phyloP scores from a whole-genome alignment of 30 jellyfish, hydroid and myxozoan genomes.

The Hydra vulgaris region DNA sequence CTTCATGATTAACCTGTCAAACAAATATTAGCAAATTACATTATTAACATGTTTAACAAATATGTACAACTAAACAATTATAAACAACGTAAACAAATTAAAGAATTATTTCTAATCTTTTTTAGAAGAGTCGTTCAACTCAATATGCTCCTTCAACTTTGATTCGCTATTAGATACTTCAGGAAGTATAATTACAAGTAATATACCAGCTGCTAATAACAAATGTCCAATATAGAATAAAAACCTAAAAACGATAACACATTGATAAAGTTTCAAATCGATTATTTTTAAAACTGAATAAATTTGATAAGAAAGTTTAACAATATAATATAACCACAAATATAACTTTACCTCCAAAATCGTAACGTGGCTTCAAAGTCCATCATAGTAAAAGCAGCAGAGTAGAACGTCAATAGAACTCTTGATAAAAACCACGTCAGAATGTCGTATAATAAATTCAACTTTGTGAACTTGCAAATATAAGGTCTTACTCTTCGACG shows the following conservation, averaged over 20 bases:
- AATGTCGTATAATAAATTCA: constrained; percentile 4
- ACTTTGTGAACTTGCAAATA: background rate
- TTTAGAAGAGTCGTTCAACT: background rate
- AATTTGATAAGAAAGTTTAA: background rate
- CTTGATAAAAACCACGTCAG: constrained; percentile 14
- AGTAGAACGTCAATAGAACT: constrained; percentile 16
- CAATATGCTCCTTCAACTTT: background rate
- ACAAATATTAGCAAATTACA: too few species aligned
- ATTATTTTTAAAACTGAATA: background rate
- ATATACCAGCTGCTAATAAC: constrained; percentile 3
- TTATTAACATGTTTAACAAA: too few species aligned
- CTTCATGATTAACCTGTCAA: too few species aligned
- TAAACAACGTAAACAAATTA: too few species aligned
- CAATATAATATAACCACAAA: background rate
- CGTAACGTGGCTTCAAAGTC: constrained; percentile 15
- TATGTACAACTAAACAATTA: too few species aligned
- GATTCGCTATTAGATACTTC: background rate
- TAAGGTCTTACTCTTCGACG: constrained; percentile 28
- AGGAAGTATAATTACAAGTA: constrained; percentile 11
- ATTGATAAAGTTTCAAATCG: background rate
- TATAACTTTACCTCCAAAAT: constrained; percentile 16
- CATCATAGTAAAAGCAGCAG: constrained; percentile 27
- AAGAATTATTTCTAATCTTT: too few species aligned
- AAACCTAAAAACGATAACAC: background rate
- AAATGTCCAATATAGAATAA: constrained; percentile 16